Evolutionary conservation across 2,797 vertebrate species (phyloP), one percentile per base, ranked within the genome.

Genomic region (Cetoscarus ocellatus): DNA sequence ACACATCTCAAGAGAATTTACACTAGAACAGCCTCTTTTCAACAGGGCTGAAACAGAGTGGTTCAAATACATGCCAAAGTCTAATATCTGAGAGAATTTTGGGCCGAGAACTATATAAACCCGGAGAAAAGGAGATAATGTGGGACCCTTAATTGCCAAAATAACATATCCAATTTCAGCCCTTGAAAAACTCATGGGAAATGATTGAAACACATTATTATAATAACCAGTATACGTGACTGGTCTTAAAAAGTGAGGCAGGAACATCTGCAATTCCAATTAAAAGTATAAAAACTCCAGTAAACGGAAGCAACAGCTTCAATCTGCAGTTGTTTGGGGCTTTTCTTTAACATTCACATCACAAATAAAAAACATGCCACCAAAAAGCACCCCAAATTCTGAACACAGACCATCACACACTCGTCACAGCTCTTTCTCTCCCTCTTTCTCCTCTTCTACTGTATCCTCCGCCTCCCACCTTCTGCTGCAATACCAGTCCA

Each of bases 381-480:
- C 71, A 55, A 27, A 67, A 80, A 66, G 39, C 52, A 19, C 15
- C 5, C 10, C 61, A 6, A 7, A 38, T 3, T 17, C 53, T 70
- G 66, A 70, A 61, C 34, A 19, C 50, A 52, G 59, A 43, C 35
- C 50, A 72, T 70, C 77, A 51, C 70, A 68, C 49, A 39, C 59
- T 50, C 53, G 34, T 67, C 75, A 44, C 70, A 63, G 56, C 69
- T 67, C 45, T 15, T 18, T 18, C 43, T 62, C n/a, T 39, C 67
- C 61, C 42, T 42, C 53, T 49, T 71, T 63, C 42, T 42, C 53
- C 52, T 71, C n/a, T 60, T 34, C 66, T 14, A 50, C 75, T 55
- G 27, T 62, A 57, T 73, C 71, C 75, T 80, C 63, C 44, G 3
- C 82, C 58, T 82, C 73, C 67, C 70, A 80, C 77, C 76, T 79